Conservation (phyloP, 1,140 invertebrate species). For the Diorhabda carinulata region DNA sequence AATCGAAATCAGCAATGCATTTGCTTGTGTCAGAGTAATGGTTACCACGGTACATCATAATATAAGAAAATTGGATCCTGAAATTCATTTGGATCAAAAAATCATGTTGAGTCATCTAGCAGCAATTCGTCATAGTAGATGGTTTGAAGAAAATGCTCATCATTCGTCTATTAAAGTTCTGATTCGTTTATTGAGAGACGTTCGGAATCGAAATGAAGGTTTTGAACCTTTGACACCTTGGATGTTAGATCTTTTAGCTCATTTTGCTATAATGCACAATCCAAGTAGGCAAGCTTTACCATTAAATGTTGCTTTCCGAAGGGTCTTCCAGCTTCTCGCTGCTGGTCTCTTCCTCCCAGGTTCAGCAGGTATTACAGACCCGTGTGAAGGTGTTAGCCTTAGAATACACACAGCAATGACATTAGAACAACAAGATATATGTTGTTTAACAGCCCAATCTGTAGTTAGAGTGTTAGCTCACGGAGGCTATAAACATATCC, state of each 20-base stretch:
- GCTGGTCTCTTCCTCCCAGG: constrained; percentile 95
- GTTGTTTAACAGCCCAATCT: constrained; percentile 86
- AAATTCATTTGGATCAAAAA: constrained; percentile 84
- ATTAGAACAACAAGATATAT: constrained; percentile 91
- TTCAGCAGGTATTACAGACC: constrained; percentile 90
- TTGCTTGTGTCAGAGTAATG: constrained; percentile 82
- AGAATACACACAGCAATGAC: constrained; percentile 88
- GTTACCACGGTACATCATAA: constrained; percentile 93
- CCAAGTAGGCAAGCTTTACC: constrained; percentile 87
- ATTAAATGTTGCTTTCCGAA: constrained; percentile 82
- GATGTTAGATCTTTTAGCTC: constrained; percentile 94
- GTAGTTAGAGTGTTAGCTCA: constrained; percentile 84
- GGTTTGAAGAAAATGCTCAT: constrained; percentile 98
- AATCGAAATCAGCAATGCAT: constrained; percentile 76
- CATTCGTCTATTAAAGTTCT: constrained; percentile 96
- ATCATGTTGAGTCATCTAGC: constrained; percentile 84
- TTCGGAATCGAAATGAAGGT: constrained; percentile 84
- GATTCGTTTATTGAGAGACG: constrained; percentile 86
- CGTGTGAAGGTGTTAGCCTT: constrained; percentile 84
- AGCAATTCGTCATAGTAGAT: constrained; percentile 90
- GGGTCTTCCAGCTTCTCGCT: constrained; percentile 84
- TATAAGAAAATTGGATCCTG: constrained; percentile 86
- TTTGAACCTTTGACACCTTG: constrained; percentile 89
- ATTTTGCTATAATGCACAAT: constrained; percentile 96
- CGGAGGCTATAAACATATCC: constrained; percentile 86